A percentile compares a stretch with the other conserved stretches of the same genome.
phyloP scores from a whole-genome alignment of 2,888 invertebrate species.

The Sinodicranocentrus sp. region DNA sequence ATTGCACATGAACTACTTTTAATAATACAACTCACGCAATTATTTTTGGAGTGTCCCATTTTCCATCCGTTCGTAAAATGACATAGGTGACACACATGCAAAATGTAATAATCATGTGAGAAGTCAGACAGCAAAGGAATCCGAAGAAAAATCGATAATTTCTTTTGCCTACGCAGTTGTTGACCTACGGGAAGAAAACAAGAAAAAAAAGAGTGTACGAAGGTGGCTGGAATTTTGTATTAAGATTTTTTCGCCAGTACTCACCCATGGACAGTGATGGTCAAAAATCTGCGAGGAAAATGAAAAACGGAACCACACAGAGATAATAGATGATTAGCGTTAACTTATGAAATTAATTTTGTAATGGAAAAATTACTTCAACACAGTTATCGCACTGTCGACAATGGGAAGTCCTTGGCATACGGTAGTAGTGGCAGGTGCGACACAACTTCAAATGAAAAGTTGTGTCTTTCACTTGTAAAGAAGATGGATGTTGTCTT shows the following conservation, averaged over 20 bases:
- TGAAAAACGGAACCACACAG: neutral
- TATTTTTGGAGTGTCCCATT: slow-evolving; percentile 22
- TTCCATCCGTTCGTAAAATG: neutral
- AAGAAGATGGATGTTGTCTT: neutral
- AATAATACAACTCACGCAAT: slow-evolving; percentile 40
- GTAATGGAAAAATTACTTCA: slow-evolving; percentile 24
- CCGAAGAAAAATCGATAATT: slow-evolving; percentile 56
- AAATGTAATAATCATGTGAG: slow-evolving; percentile 9
- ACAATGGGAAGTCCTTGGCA: slow-evolving; percentile 53
- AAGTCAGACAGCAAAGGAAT: slow-evolving; percentile 32
- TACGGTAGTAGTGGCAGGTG: slow-evolving; percentile 43
- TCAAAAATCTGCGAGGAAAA: slow-evolving; percentile 36
- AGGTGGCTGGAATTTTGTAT: neutral
- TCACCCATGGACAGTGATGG: slow-evolving; percentile 54
- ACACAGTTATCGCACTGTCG: slow-evolving; percentile 46
- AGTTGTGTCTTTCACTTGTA: slow-evolving; percentile 10
- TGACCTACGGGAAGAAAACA: too few relatives aligned
- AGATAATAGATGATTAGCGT: neutral
- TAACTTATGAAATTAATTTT: neutral
- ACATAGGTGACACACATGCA: neutral
- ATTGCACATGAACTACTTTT: too few relatives aligned
- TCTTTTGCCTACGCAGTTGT: slow-evolving; percentile 43
- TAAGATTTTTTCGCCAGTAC: neutral
- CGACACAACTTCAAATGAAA: slow-evolving; percentile 25
- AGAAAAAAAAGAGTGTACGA: neutral